Evolutionary conservation across 2,797 vertebrate species (phyloP).

Genomic region (Chanos chanos): DNA sequence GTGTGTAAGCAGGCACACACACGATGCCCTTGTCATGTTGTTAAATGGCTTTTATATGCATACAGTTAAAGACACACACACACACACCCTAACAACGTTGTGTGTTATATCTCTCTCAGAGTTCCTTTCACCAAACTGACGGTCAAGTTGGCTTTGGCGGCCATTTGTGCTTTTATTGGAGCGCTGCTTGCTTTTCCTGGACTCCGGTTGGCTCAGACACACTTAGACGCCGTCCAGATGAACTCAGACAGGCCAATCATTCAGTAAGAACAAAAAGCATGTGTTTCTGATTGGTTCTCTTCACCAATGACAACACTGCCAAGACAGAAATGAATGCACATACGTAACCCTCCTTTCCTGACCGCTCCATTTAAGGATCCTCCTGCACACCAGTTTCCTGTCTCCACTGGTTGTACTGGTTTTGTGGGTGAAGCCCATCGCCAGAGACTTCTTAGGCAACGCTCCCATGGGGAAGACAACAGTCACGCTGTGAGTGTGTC

Average conservation of each 20-base stretch:
- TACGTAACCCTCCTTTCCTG: not conserved
- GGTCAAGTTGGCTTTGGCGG: constrained; percentile 81
- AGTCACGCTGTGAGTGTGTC: constrained; percentile 77
- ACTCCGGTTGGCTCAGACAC: constrained; percentile 91
- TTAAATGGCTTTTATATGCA: not conserved
- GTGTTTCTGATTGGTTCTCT: not conserved
- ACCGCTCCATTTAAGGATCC: constrained; percentile 65
- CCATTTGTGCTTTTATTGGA: constrained; percentile 82
- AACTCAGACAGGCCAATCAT: constrained; percentile 75
- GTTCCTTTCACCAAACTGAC: constrained; percentile 81
- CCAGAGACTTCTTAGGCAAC: constrained; percentile 83
- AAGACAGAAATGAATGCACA: not conserved
- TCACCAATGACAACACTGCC: not conserved
- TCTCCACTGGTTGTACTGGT: constrained; percentile 82
- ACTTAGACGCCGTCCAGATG: constrained; percentile 84
- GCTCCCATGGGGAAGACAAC: constrained; percentile 78
- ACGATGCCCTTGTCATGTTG: not conserved
- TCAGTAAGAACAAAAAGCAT: constrained; percentile 67
- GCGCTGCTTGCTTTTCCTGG: constrained; percentile 90
- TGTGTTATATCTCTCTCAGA: constrained; percentile 56
- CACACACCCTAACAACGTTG: not conserved
- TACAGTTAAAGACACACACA: not conserved
- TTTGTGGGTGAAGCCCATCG: constrained; percentile 89
- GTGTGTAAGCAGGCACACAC: not conserved
- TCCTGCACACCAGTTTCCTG: constrained; percentile 86